phyloP scores from a whole-genome alignment of 2,888 invertebrate species.

The Autographa gamma region DNA sequence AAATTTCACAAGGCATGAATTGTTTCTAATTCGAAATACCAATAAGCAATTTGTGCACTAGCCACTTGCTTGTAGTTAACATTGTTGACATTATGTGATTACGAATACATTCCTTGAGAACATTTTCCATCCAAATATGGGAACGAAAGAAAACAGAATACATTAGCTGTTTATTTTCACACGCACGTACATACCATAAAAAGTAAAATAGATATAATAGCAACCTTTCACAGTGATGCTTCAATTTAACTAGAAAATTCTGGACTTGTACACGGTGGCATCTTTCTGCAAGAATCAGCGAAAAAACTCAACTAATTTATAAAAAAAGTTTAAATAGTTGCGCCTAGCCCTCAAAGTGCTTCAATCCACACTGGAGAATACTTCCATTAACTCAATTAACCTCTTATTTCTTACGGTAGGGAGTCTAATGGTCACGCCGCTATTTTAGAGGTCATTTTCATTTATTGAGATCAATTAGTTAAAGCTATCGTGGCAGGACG shows the following conservation, averaged over 20 bases:
- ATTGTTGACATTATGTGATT: conserved; percentile 44
- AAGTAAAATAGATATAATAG: conserved; percentile 25
- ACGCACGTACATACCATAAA: conserved; percentile 20
- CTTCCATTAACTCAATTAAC: conserved; percentile 83
- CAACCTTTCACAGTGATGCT: conserved; percentile 30
- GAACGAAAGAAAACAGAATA: conserved; percentile 34
- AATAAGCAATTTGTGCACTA: conserved; percentile 42
- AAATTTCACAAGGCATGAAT: conserved; percentile 33
- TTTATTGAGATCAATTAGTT: conserved; percentile 83
- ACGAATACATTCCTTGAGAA: conserved; percentile 39
- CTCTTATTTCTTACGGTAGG: conserved; percentile 78
- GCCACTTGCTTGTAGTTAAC: conserved; percentile 28
- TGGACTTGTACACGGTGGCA: background rate
- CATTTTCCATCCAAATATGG: conserved; percentile 33
- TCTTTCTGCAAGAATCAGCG: conserved; percentile 14
- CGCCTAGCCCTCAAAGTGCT: conserved; percentile 45
- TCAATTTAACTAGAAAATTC: conserved; percentile 12
- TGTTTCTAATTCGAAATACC: conserved; percentile 32
- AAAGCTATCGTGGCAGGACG: conserved; percentile 55
- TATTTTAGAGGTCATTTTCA: conserved; percentile 77
- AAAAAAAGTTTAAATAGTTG: conserved; percentile 33
- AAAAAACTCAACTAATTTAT: conserved; percentile 26
- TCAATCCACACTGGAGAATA: conserved; percentile 60
- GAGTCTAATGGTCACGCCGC: conserved; percentile 74
- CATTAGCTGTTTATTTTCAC: conserved; percentile 38